Evolutionary conservation across 1,140 invertebrate genomes (phyloP), one percentile per base, ranked within the genome.

Genomic region (Lethrus apterus): DNA sequence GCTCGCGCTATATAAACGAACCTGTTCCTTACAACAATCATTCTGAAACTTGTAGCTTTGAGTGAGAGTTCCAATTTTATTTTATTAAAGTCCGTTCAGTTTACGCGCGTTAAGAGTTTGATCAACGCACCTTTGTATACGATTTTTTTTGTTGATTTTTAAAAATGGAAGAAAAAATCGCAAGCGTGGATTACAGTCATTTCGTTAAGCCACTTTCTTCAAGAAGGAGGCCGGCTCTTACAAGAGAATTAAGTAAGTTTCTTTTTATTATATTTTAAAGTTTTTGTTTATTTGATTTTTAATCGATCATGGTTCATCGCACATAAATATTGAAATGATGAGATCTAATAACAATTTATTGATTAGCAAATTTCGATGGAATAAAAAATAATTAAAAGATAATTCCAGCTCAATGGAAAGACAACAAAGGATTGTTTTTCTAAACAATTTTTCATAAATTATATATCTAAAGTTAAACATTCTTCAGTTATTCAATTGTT

Each of bases 241-340:
- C 65, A 7, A 58, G 65, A 44, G 65, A 65, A 54, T 47, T 67
- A 49, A 64, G 65, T 67, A 59, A 65, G 63, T 60, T 30, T 46
- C 19, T 30, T 10, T 41, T 24, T 44, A 29, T 38, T 30, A 38
- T 19, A n/a, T 7, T 40, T 38, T 38, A 38, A 38, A 44, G 17
- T n/a, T n/a, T 44, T 20, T 4, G 10, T 32, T 44, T 17, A 10
- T 4, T 30, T 10, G 20, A 31, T 17, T 17, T 26, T 11, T 32
- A 44, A 31, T 44, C 8, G 9, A 11, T n/a, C 24, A 7, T 7
- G n/a, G 5, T 26, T 7, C 24, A 7, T 5, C 24, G 5, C n/a
- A 7, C n/a, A 26, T 7, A 7, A 7, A 26, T 26, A 7, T 26
- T 26, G 5, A n/a, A 26, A 26, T n/a, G n/a, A 7, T n/a, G 24